Percentiles rank a stretch among this genome's conserved stretches.
Conservation (phyloP, 2,888 invertebrate species). For the Choreutis nemorana region DNA sequence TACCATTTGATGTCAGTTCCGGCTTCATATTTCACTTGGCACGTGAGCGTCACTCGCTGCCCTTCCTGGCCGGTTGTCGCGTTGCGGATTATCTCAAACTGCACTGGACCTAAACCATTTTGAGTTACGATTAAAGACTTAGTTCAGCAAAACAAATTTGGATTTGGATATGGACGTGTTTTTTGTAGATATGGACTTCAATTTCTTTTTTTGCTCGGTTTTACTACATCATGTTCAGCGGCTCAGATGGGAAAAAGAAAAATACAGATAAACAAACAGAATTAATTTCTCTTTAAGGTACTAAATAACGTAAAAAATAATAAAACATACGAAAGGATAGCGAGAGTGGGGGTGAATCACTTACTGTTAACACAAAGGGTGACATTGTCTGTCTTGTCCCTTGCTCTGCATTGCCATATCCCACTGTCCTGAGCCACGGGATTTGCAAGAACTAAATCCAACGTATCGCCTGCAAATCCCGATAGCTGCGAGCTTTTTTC, state of each 20-base stretch:
- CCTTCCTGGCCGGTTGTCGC: conserved; percentile 32
- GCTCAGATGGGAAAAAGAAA: too few relatives aligned
- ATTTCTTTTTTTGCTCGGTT: too few relatives aligned
- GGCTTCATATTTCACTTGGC: conserved; percentile 40
- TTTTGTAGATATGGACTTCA: too few relatives aligned
- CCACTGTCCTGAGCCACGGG: conserved; percentile 33
- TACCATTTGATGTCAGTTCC: conserved; percentile 39
- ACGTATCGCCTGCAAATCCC: too few relatives aligned
- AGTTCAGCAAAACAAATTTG: background rate
- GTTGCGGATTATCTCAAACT: conserved; percentile 28
- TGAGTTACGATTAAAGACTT: too few relatives aligned
- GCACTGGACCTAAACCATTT: conserved; percentile 43
- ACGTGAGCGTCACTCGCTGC: conserved; percentile 38
- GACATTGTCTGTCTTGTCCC: conserved; percentile 18
- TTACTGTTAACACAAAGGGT: conserved; percentile 42
- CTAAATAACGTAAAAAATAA: conserved; percentile 7
- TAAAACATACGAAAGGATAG: background rate
- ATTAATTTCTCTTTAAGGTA: too few relatives aligned
- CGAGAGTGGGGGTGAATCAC: conserved; percentile 9
- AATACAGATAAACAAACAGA: too few relatives aligned
- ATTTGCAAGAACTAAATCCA: conserved; percentile 21
- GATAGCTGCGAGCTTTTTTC: too few relatives aligned
- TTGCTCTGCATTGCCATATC: conserved; percentile 34
- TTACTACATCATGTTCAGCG: too few relatives aligned
- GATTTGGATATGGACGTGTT: background rate